Conservation (phyloP, 2,113 vertebrate genomes). For the Pterocles gutturalis region DNA sequence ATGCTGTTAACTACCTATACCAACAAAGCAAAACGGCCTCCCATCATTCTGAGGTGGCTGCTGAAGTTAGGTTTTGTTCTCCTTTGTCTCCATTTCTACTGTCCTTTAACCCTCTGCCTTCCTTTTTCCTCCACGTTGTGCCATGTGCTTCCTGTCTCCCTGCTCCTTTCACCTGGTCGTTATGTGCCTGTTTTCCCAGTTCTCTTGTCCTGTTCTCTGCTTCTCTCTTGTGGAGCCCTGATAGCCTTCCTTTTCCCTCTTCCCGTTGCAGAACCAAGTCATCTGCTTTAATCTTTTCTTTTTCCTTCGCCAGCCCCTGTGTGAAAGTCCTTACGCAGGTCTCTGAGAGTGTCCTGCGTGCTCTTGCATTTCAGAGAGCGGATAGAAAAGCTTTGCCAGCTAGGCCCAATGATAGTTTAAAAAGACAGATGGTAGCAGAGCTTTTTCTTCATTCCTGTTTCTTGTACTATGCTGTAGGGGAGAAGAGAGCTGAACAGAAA, state of each 20-base stretch:
- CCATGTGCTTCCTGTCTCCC: background rate
- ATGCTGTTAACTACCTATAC: background rate
- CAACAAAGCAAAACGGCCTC: background rate
- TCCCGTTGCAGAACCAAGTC: background rate
- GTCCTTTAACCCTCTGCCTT: background rate
- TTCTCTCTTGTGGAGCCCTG: background rate
- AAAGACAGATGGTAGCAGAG: background rate
- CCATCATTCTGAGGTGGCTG: background rate
- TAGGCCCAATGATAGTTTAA: background rate
- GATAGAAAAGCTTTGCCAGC: background rate
- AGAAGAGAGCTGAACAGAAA: background rate
- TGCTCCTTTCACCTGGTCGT: background rate
- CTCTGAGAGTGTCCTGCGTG: rapidly evolving
- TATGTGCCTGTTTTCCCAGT: background rate
- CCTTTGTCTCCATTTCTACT: background rate
- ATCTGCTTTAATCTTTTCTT: background rate
- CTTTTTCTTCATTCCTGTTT: background rate
- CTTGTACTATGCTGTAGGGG: background rate
- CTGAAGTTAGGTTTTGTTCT: background rate
- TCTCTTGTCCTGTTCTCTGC: background rate
- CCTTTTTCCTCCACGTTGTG: background rate
- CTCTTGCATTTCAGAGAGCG: background rate
- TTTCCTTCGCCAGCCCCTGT: background rate
- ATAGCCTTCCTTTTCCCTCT: background rate
- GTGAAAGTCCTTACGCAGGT: background rate